Evolutionary conservation across 2,797 vertebrate species (phyloP), one percentile per base, ranked within the genome.

Genomic region (Avahi laniger): DNA sequence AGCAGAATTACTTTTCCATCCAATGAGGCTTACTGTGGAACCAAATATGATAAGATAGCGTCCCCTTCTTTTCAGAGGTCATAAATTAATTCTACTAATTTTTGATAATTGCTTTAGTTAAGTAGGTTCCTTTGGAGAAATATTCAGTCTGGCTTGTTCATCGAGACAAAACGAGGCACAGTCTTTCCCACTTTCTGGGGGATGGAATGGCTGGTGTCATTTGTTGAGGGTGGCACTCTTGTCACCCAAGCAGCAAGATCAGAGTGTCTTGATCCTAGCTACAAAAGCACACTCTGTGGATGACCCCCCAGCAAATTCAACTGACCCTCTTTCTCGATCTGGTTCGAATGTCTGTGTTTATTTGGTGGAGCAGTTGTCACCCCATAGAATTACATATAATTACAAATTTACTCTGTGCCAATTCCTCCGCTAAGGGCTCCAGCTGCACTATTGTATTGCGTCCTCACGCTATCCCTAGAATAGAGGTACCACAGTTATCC

Each of bases 311-410:
- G 65, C 15, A 82, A 86, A 78, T 54, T 35, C n/a, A 83, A 63
- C 30, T 78, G 52, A 78, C 26, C 43, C 46, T 57, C 20, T 82
- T 67, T 82, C 76, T 75, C 59, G 41, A 85, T 5, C 65, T 90
- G 61, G 78, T 92, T 90, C 92, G 85, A 97, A 97, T 86, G 90
- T 95, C 54, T 85, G 69, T 87, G 86, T 67, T 86, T 93, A 80
- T 76, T 94, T 95, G 52, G 65, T 86, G 43, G 79, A 72, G 86
- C 33, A 61, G 63, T 54, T 79, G 92, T 79, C 63, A 79, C 57
- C 63, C 65, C 7, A 35, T 54, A 61, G 96, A 97, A 93, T 93
- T 57, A 54, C 30, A 82, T 88, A 50, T 91, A 95, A 96, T 97
- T 93, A 94, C 61, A 73, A 38, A 86, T 92, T 88, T 70, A 33